Percentiles rank a stretch among this genome's conserved stretches.
Evolutionary conservation across 1,140 invertebrate genomes (phyloP).

Genomic region (Drosophila bocki): DNA sequence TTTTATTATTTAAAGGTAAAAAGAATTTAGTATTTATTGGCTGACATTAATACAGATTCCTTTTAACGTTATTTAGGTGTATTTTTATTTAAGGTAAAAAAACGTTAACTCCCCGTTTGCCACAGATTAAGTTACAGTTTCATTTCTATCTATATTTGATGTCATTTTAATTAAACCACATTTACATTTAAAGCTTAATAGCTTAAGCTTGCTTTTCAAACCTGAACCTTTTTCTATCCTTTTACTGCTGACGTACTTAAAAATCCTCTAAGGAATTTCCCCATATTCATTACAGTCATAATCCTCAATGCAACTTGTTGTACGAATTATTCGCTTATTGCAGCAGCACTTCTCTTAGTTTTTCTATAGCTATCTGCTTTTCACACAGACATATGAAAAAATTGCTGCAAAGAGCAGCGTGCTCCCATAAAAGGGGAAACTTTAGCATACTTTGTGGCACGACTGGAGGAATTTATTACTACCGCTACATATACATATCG

Average conservation of each 20-base stretch:
- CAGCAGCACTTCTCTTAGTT: constrained; percentile 28
- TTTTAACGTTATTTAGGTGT: background rate
- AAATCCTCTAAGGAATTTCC: background rate
- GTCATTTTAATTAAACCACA: background rate
- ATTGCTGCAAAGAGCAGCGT: background rate
- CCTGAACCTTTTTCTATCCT: background rate
- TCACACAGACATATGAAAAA: constrained; percentile 5
- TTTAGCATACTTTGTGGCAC: constrained; percentile 56
- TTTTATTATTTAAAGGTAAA: background rate
- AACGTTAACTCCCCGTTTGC: background rate
- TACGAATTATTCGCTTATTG: constrained; percentile 21
- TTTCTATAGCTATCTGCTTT: constrained; percentile 1
- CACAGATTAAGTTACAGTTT: background rate
- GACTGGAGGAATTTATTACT: constrained; percentile 68
- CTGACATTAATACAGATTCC: background rate
- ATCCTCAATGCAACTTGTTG: constrained; percentile 4
- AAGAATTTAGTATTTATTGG: background rate
- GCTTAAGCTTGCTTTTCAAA: background rate
- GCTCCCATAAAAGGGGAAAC: constrained; percentile 22
- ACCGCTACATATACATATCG: constrained; percentile 66
- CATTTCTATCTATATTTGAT: background rate
- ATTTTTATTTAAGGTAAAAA: background rate
- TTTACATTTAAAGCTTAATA: background rate
- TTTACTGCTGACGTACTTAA: background rate
- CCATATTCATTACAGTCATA: constrained; percentile 2